phyloP scores from a whole-genome alignment of 1,140 invertebrate genomes.

The Hycleus phaleratus region DNA sequence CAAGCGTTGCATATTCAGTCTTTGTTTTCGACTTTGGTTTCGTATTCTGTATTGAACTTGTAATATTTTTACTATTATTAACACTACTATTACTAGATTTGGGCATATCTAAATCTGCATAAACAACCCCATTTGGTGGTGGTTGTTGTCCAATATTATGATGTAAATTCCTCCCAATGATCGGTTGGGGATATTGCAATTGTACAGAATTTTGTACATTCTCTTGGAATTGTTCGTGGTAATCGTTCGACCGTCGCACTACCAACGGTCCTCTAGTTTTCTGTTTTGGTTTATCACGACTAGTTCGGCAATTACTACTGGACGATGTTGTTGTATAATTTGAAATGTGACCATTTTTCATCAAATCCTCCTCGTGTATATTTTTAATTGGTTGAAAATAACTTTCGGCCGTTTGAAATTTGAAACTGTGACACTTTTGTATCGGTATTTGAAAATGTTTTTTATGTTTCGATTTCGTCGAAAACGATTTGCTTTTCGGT shows the following conservation, averaged over 20 bases:
- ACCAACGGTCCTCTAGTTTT: slow-evolving; percentile 36
- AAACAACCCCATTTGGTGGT: slow-evolving; percentile 36
- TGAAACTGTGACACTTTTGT: slow-evolving; percentile 61
- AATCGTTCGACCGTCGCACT: slow-evolving; percentile 31
- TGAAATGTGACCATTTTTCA: slow-evolving; percentile 42
- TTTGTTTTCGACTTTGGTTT: slow-evolving; percentile 36
- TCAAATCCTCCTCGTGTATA: slow-evolving; percentile 47
- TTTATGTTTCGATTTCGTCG: slow-evolving; percentile 42
- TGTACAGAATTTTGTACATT: slow-evolving; percentile 38
- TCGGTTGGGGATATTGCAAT: slow-evolving; percentile 39
- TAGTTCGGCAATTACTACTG: slow-evolving; percentile 24
- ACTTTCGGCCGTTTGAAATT: slow-evolving; percentile 53
- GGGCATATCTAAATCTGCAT: slow-evolving; percentile 40
- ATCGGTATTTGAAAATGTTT: slow-evolving; percentile 54
- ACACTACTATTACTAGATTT: not conserved
- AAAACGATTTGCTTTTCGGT: slow-evolving; percentile 38
- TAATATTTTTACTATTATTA: slow-evolving; percentile 19
- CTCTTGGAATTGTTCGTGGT: slow-evolving; percentile 37
- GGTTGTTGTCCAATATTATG: not conserved
- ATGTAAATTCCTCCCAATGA: slow-evolving; percentile 19
- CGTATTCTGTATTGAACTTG: slow-evolving; percentile 20
- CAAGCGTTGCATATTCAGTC: slow-evolving; percentile 67
- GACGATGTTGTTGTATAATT: slow-evolving; percentile 30
- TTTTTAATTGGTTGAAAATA: slow-evolving; percentile 57
- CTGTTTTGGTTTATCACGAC: slow-evolving; percentile 32